Evolutionary conservation across 2,797 vertebrate species (phyloP).

Genomic region (Petrocephalus schoutedeni): DNA sequence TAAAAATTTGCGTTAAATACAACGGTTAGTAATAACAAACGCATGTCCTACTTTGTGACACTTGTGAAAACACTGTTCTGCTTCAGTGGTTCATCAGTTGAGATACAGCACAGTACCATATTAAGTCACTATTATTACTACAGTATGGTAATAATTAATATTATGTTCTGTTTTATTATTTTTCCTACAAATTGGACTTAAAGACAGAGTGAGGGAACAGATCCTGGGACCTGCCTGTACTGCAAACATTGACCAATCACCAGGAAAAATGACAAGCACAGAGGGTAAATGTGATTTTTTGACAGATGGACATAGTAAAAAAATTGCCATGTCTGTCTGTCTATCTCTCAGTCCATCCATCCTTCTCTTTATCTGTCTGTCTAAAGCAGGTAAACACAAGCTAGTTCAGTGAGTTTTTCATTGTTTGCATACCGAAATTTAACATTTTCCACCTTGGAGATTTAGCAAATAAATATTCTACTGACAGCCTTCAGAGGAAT

Average conservation of each 20-base stretch:
- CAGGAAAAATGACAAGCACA: not conserved
- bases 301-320: not conserved
- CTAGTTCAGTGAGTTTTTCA: not conserved
- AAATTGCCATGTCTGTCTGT: not conserved
- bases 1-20: not conserved
- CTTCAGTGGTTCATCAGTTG: not conserved
- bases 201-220: not conserved
- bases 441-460: not conserved
- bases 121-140: not conserved
- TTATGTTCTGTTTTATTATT: not conserved
- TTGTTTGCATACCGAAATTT: not conserved
- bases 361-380: not conserved
- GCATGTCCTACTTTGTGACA: not conserved
- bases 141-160: not conserved
- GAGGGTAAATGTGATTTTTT: not conserved
- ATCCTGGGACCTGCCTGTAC: not conserved
- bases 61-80: not conserved
- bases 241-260: not conserved
- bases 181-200: not conserved
- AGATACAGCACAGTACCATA: not conserved
- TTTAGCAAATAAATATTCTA: not conserved
- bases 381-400: not conserved
- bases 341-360: not conserved
- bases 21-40: not conserved
- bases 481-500: not conserved